These are phyloP conservation scores for Cryptocephalus moraei DNA, from an alignment of 2,888 invertebrate species.

Conservation along the genomic window DNA sequence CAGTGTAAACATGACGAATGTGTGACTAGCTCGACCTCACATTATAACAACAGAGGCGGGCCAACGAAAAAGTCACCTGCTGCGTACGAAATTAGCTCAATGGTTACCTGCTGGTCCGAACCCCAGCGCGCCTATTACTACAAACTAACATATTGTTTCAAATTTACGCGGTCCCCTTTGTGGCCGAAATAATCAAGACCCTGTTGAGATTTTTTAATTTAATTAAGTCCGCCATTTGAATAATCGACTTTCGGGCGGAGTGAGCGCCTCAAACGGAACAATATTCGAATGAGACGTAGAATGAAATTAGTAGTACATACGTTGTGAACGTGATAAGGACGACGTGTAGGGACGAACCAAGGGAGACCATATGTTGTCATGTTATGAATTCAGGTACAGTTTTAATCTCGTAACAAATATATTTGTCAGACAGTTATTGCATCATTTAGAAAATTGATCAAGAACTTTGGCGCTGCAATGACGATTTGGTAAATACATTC, in stretches of 20 bases:
- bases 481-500: too few species aligned
- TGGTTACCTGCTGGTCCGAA: slow-evolving; percentile 28
- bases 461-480: too few species aligned
- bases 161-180: slow-evolving; percentile 32
- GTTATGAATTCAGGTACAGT: too few species aligned
- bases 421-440: too few species aligned
- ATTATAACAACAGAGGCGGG: slow-evolving; percentile 27
- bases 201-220: slow-evolving; percentile 1
- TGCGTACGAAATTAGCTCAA: slow-evolving; percentile 33
- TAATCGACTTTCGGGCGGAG: neutral
- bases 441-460: too few species aligned
- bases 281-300: too few species aligned
- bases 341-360: too few species aligned
- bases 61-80: slow-evolving; percentile 24
- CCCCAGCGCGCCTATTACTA: slow-evolving; percentile 31
- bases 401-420: too few species aligned
- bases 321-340: too few species aligned
- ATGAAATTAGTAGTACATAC: too few species aligned
- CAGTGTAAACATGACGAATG: slow-evolving; percentile 29
- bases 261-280: too few species aligned
- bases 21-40: slow-evolving; percentile 23
- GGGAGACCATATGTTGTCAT: too few species aligned
- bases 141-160: slow-evolving; percentile 40
- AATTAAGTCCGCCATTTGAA: slow-evolving; percentile 11
- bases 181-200: slow-evolving; percentile 21